Evolutionary conservation across 2,888 invertebrate genomes (phyloP), one percentile per base, ranked within the genome.

Genomic region (Orchestes rusci): DNA sequence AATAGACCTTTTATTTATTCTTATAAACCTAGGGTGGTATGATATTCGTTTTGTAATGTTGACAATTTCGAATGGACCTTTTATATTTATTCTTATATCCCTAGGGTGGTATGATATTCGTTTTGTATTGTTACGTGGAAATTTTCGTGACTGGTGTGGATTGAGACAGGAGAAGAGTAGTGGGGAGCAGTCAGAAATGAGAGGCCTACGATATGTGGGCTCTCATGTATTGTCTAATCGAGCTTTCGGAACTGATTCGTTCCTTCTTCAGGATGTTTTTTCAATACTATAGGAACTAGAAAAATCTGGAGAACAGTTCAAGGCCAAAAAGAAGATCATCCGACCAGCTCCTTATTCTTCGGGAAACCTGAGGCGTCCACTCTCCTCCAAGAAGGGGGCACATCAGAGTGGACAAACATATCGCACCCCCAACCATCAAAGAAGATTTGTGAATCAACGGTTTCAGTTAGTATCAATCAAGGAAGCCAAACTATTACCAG

Each of bases 311-410:
- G 31, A 30, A 12, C 31, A 30, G 31, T 12, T 30, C 4, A 30
- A 30, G 31, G 31, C 31, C 31, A 30, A 30, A 12, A 30, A 23
- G 23, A 23, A 23, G 8, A 8, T 23, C 8, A 8, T 23, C 5
- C 23, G 23, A 7, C 23, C 23, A 5, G 8, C 23, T 8, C 5
- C 23, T 23, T 7, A 8, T 8, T 7, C 7, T 8, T 23, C 23
- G 23, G 31, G 31, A 30, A 30, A 12, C 31, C 12, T 30, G 31
- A 30, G 31, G 12, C 31, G 31, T 30, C 31, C 23, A 23, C 23
- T 23, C 23, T 23, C 5, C 8, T 7, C 23, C 7, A 5, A 8
- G 8, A 23, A 8, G 23, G 23, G 23, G 8, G 8, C 23, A 7
- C 23, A 8, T 23, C 23, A 23, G 23, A 23, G 23, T 23, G 23